Base-by-base conservation (phyloP, 2,888 invertebrate genomes). In the Lycophotia porphyrea region DNA sequence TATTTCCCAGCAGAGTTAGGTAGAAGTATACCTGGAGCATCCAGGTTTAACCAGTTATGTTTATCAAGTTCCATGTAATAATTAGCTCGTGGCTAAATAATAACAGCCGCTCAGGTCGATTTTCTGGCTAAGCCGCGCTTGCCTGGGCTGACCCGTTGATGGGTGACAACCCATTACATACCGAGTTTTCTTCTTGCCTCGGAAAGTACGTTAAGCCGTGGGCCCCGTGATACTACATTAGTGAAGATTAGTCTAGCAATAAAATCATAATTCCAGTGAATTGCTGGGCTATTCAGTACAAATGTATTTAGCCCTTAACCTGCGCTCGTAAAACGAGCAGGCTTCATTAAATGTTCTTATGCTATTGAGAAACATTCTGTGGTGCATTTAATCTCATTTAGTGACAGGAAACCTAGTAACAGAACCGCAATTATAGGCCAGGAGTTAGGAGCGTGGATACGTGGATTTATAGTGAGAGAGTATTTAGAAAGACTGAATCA, bases 311-410 rank as follows among this genome's bases (percentile, higher is more conserved):
- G 71, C 55, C 84, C 74, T 64, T 84, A 74, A 83, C 31, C 2
- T 74, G 77, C 77, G 84, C 70, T 80, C 65, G 74, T 85, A 85
- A 87, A 78, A 73, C 82, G 76, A 83, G 84, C 85, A 87, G 85
- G 89, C 87, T 88, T 89, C 92, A 94, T 93, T 94, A 93, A 91
- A 89, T 89, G 92, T 91, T 91, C 91, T 93, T 93, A 92, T 91
- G 91, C 91, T 92, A 92, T 93, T 93, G 91, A 92, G 92, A 92
- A 93, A 94, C 92, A 89, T 90, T 90, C 85, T 84, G 84, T 88
- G 88, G 91, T 83, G 84, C 90, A 90, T 93, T 94, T 94, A 93
- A 95, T 94, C 93, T 94, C 93, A 94, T 94, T 95, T 93, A 93
- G 93, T 92, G 94, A 94, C 94, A 94, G 93, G 93, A 93, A 93